Conservation (phyloP, 2,888 invertebrate species). For the Parapristionchus giblindavisi region DNA sequence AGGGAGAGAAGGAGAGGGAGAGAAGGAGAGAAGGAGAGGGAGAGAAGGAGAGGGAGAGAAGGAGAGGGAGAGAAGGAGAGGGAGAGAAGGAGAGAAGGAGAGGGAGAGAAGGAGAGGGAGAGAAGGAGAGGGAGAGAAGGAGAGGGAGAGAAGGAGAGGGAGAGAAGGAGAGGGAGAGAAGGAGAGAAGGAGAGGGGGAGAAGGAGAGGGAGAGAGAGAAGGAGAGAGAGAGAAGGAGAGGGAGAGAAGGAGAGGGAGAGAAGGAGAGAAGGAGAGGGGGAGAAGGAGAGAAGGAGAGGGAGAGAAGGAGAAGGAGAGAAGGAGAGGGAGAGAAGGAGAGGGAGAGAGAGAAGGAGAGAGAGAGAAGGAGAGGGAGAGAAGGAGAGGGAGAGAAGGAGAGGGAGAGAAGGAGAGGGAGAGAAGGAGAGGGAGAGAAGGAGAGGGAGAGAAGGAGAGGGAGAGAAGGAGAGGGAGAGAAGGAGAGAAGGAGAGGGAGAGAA, state of each 20-base stretch:
- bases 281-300: neutral
- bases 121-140: too few relatives aligned
- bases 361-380: neutral
- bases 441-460: too few relatives aligned
- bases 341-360: neutral
- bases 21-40: too few relatives aligned
- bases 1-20: too few relatives aligned
- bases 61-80: too few relatives aligned
- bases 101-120: too few relatives aligned
- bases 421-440: neutral
- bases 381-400: neutral
- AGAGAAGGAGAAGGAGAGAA: neutral
- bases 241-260: neutral
- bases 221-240: neutral
- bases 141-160: too few relatives aligned
- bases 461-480: too few relatives aligned
- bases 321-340: neutral
- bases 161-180: too few relatives aligned
- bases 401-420: neutral
- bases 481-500: too few relatives aligned
- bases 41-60: too few relatives aligned
- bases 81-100: too few relatives aligned
- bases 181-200: neutral
- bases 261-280: neutral
- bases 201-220: neutral